Evolutionary conservation across 1,140 invertebrate genomes (phyloP).

Genomic region (Glossosoma conforme): DNA sequence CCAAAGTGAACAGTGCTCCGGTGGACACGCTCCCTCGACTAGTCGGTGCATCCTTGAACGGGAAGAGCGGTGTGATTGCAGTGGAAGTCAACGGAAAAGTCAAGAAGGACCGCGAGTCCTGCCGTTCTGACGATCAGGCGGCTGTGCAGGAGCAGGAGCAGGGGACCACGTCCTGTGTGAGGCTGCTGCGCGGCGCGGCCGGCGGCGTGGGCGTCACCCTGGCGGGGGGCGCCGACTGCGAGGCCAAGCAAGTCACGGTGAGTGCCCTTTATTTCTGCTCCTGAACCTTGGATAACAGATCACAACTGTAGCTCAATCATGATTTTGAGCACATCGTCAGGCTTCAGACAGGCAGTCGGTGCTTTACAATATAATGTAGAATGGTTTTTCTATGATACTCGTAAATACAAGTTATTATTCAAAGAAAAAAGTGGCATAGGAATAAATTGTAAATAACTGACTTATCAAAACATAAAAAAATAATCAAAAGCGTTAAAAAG

Average conservation of each 20-base stretch:
- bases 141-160: conserved; percentile 32
- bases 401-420: no score
- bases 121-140: background rate
- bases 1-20: conserved; percentile 4
- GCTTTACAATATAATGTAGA: no score
- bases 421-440: no score
- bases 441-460: no score
- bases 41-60: background rate
- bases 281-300: no score
- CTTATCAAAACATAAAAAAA: no score
- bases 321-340: no score
- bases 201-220: conserved; percentile 81
- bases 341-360: no score
- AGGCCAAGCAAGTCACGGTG: conserved; percentile 86
- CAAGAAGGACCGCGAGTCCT: conserved; percentile 1
- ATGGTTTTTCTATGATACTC: no score
- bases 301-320: no score
- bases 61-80: conserved; percentile 2
- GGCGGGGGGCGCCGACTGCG: conserved; percentile 82
- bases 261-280: conserved; percentile 38
- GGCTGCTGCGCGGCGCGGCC: conserved; percentile 48
- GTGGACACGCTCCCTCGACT: background rate
- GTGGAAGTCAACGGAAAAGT: conserved; percentile 2
- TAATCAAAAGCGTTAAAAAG: no score
- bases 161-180: conserved; percentile 32